Conservation (phyloP, 2,888 invertebrate species). For the Agonopterix arenella region DNA sequence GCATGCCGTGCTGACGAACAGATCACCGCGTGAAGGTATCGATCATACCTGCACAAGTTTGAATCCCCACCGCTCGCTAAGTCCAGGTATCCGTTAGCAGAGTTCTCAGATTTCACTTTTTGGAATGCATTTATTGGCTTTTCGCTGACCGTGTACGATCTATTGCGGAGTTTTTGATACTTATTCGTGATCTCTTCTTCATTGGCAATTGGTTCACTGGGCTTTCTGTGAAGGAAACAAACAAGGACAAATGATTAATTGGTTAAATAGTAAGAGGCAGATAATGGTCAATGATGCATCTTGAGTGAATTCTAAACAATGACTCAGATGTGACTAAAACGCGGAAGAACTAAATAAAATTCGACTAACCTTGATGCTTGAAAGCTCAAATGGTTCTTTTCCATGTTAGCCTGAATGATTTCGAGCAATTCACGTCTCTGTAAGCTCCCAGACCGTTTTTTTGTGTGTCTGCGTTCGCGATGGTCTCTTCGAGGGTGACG, state of each 20-base stretch:
- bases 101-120: constrained; percentile 51
- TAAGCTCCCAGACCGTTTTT: constrained; percentile 83
- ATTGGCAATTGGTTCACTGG: constrained; percentile 54
- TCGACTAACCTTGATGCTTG: constrained; percentile 82
- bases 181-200: constrained; percentile 57
- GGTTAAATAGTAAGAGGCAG: neutral
- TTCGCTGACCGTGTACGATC: constrained; percentile 72
- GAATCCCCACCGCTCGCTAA: constrained; percentile 78
- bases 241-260: neutral
- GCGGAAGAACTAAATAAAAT: neutral
- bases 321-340: no score
- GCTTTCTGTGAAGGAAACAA: constrained; percentile 70
- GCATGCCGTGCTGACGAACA: constrained; percentile 73
- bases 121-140: constrained; percentile 61
- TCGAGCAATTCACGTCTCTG: constrained; percentile 90
- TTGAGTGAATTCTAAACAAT: no score
- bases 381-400: constrained; percentile 91
- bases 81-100: constrained; percentile 76
- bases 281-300: neutral
- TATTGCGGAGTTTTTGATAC: constrained; percentile 63
- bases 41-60: constrained; percentile 74
- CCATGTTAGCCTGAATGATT: constrained; percentile 94
- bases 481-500: constrained; percentile 67
- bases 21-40: constrained; percentile 80
- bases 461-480: constrained; percentile 65